Conservation (phyloP, 2,888 invertebrate genomes). For the Melanotus villosus region DNA sequence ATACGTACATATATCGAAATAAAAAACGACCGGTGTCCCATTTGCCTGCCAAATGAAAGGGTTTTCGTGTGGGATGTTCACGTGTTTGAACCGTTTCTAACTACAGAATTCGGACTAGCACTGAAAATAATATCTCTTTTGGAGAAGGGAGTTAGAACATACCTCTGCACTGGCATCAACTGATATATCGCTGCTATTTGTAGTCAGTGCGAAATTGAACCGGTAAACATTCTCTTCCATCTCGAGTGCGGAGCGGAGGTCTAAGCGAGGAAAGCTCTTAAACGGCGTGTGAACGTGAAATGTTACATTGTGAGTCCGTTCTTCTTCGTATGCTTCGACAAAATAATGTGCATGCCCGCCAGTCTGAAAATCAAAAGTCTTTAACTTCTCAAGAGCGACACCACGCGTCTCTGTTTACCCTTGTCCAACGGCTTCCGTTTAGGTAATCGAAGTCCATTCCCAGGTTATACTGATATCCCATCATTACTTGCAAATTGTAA, state of each 20-base stretch:
- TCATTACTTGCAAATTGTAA: constrained; percentile 69
- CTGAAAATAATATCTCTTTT: constrained; percentile 13
- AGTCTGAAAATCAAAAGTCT: constrained; percentile 58
- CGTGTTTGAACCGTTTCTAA: too few species aligned
- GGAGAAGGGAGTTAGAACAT: constrained; percentile 43
- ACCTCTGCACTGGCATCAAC: constrained; percentile 73
- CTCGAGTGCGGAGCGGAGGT: constrained; percentile 67
- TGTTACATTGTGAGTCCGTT: constrained; percentile 67
- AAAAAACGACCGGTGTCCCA: neutral
- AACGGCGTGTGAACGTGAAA: constrained; percentile 73
- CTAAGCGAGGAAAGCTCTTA: constrained; percentile 68
- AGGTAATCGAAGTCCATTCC: constrained; percentile 68
- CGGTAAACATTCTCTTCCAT: constrained; percentile 70
- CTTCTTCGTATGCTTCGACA: constrained; percentile 63
- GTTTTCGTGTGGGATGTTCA: too few species aligned
- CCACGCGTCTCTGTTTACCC: constrained; percentile 59
- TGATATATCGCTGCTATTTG: constrained; percentile 70
- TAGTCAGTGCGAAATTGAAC: constrained; percentile 70
- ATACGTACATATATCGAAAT: constrained; percentile 28
- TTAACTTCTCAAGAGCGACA: neutral
- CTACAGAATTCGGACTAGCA: neutral
- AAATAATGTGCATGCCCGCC: constrained; percentile 71
- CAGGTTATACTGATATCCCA: constrained; percentile 68
- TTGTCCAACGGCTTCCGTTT: constrained; percentile 66
- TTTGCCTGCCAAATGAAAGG: neutral